phyloP scores from a whole-genome alignment of 2,797 vertebrate genomes.

The Argya squamiceps region DNA sequence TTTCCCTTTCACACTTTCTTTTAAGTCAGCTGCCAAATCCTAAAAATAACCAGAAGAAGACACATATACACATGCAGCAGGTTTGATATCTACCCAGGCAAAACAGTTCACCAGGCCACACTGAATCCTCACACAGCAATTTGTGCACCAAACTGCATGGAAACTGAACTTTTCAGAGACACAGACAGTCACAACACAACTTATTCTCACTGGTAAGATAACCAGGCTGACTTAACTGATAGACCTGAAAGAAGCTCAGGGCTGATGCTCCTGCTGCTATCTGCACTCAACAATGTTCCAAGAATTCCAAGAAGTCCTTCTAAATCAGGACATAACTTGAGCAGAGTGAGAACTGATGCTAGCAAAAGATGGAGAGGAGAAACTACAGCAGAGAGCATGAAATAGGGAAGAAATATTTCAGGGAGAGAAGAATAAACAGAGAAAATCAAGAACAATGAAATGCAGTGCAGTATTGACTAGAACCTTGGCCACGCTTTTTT shows the following conservation, averaged over 20 bases:
- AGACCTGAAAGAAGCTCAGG: neutral
- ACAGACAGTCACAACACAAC: neutral
- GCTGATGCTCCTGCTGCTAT: neutral
- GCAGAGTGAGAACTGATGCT: neutral
- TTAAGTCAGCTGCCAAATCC: neutral
- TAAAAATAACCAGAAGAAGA: neutral
- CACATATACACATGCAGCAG: neutral
- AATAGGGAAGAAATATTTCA: neutral
- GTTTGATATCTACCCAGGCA: neutral
- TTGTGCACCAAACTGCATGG: neutral
- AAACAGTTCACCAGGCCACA: neutral
- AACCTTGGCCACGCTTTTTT: neutral
- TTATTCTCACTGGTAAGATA: neutral
- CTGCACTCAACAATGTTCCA: neutral
- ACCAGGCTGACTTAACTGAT: neutral
- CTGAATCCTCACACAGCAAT: neutral
- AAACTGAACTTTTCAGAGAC: neutral
- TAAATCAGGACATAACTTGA: neutral
- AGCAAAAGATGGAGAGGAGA: neutral
- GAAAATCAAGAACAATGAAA: neutral
- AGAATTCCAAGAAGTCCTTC: neutral
- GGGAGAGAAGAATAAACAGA: neutral
- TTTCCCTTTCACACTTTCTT: neutral
- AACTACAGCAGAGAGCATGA: neutral
- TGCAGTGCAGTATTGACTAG: neutral